These are phyloP conservation scores for Hippotragus niger DNA, from an alignment of 2,113 vertebrate species.

Conservation along the genomic window DNA sequence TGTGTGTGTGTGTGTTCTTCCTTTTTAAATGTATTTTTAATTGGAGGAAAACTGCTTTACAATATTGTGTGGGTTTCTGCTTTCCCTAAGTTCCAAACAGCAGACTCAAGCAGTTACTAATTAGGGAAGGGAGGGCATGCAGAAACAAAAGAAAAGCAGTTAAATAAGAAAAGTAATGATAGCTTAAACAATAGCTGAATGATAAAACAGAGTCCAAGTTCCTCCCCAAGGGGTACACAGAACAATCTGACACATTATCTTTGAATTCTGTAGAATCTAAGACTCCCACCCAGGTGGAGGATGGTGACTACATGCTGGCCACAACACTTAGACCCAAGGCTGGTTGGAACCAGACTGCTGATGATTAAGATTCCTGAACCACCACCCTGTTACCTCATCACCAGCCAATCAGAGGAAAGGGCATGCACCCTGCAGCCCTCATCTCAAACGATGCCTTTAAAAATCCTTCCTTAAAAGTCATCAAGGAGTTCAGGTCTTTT, in stretches of 20 bases:
- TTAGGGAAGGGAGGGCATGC: not conserved
- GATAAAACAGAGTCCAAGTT: not conserved
- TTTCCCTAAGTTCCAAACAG: not conserved
- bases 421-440: not conserved
- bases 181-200: not conserved
- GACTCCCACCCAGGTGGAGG: not conserved
- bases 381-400: not conserved
- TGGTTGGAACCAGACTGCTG: not conserved
- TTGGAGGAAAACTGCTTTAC: not conserved
- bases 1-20: not conserved
- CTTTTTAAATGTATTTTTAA: not conserved
- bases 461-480: not conserved
- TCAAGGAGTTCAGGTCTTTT: not conserved
- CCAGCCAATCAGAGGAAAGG: not conserved
- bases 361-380: not conserved
- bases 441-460: not conserved
- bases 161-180: not conserved
- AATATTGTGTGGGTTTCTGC: not conserved
- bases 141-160: not conserved
- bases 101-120: not conserved
- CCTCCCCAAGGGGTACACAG: not conserved
- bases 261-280: not conserved
- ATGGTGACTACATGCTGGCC: not conserved
- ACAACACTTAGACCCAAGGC: not conserved
- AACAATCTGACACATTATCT: not conserved